These are phyloP conservation scores for Pseudomugil gertrudae DNA, from an alignment of 2,797 vertebrate species.

Conservation along the genomic window DNA sequence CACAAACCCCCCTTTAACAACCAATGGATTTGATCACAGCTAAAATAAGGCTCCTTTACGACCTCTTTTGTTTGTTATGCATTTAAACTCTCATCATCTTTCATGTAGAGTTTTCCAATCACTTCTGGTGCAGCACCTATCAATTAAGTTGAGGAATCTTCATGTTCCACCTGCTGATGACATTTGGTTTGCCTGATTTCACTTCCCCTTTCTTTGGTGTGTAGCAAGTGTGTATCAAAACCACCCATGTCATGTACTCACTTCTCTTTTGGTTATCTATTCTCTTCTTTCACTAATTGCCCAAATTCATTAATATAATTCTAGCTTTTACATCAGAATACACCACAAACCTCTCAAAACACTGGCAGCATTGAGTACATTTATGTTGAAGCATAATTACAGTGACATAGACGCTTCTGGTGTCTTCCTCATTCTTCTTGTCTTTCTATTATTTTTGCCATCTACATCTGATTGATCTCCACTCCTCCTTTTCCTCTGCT, in stretches of 20 bases:
- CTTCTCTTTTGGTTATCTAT: constrained; percentile 7
- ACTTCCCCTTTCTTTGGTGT: constrained; percentile 4
- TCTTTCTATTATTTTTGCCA: constrained; percentile 48
- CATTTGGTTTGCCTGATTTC: constrained; percentile 8
- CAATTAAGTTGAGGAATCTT: constrained; percentile 23
- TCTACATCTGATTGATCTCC: not conserved
- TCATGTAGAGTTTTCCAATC: constrained; percentile 41
- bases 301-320: constrained; percentile 16
- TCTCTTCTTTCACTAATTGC: constrained; percentile 5
- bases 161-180: constrained; percentile 21
- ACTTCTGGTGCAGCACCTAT: constrained; percentile 24
- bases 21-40: constrained; percentile 64
- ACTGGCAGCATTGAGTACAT: constrained; percentile 45
- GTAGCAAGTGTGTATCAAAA: not conserved
- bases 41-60: constrained; percentile 41
- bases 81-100: constrained; percentile 42
- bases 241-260: not conserved
- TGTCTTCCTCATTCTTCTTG: too few relatives aligned
- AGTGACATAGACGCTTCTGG: constrained; percentile 71
- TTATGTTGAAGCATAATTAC: constrained; percentile 58
- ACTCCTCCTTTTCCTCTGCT: constrained; percentile 10
- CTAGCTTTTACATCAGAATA: constrained; percentile 24
- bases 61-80: constrained; percentile 53
- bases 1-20: constrained; percentile 67
- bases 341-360: not conserved